Percentiles rank a stretch among this genome's conserved stretches.
Conservation (phyloP, 1,140 invertebrate species). For the Gonatopus flavifemur region DNA sequence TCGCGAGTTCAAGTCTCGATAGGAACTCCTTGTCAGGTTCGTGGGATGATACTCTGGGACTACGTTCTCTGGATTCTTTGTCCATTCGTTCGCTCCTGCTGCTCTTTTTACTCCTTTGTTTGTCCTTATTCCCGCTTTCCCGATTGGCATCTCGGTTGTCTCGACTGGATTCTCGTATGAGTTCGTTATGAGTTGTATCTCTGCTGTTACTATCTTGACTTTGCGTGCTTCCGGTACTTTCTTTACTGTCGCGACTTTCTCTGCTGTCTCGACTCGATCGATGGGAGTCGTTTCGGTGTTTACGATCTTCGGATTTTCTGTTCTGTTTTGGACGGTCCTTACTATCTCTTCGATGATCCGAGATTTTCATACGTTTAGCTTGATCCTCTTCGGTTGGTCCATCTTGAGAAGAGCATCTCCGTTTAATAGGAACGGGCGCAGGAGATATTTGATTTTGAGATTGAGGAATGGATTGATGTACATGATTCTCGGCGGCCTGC, state of each 20-base stretch:
- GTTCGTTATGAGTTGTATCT: constrained; percentile 27
- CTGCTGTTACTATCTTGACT: constrained; percentile 35
- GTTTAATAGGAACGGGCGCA: constrained; percentile 67
- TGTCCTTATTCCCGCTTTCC: constrained; percentile 41
- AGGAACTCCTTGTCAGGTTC: constrained; percentile 67
- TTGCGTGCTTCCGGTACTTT: constrained; percentile 30
- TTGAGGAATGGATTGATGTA: constrained; percentile 34
- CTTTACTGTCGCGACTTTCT: constrained; percentile 49
- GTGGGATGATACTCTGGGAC: constrained; percentile 47
- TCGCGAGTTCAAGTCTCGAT: constrained; percentile 62
- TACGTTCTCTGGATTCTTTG: constrained; percentile 47
- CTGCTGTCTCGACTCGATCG: constrained; percentile 48
- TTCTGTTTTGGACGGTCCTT: constrained; percentile 65
- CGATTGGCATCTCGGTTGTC: constrained; percentile 50
- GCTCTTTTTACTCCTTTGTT: constrained; percentile 46
- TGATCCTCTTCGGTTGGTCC: constrained; percentile 69
- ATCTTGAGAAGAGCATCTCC: constrained; percentile 77
- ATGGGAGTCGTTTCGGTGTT: constrained; percentile 52
- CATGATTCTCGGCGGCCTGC: constrained; percentile 43
- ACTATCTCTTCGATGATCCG: constrained; percentile 68
- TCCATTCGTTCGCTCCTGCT: constrained; percentile 42
- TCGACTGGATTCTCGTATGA: constrained; percentile 39
- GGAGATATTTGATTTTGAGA: constrained; percentile 55
- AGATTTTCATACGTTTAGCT: constrained; percentile 69
- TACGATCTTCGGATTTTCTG: constrained; percentile 52